Base-by-base conservation (phyloP, 2,113 vertebrate species). In the Eurypyga helias region DNA sequence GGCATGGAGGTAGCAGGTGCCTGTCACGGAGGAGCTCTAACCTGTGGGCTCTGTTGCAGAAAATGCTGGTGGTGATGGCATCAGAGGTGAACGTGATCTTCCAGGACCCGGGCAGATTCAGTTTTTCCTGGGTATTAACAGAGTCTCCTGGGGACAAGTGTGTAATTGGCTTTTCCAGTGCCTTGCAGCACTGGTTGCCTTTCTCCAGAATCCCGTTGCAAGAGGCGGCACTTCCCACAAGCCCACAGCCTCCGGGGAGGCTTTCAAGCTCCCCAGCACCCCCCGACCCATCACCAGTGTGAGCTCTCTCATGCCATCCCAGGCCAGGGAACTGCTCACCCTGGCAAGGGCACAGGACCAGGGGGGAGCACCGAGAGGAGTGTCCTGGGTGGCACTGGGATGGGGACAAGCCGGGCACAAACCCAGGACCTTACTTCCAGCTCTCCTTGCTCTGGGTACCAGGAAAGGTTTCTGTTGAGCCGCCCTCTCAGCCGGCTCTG, bases 321-420 rank as follows among this genome's bases (percentile, higher is more conserved):
- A 10, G 14, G 24, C 38, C 33, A 26, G 58, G 38, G 33, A 43
- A 17, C 21, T 4, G 17, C 2, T 62, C 49, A 11, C 11, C 5
- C 17, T 28, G 45, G 20, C 43, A 65, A 55, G 21, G 48, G 25
- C 3, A 1, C 2, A 2, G 33, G 20, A 13, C 18, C 3, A 3
- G 19, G 31, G 3, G 9, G 84, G 41, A 49, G 48, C 29, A 26
- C 23, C 0, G 0, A n/a, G 67, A 0, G 0, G 23, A 21, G 28
- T 17, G 31, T 34, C 17, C 62, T 24, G 26, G 31, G 29, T 11
- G 41, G 18, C 41, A 12, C 0, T 11, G 26, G 65, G 43, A 14
- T 14, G 29, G 14, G 12, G 34, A 3, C 0, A 1, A 67, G 21
- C 8, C 26, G 64, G 26, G 33, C 46, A 81, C 61, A 75, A 65